A percentile compares a stretch with the other conserved stretches of the same genome.
phyloP scores from a whole-genome alignment of 2,888 invertebrate genomes.

The Limnephilus auricula region DNA sequence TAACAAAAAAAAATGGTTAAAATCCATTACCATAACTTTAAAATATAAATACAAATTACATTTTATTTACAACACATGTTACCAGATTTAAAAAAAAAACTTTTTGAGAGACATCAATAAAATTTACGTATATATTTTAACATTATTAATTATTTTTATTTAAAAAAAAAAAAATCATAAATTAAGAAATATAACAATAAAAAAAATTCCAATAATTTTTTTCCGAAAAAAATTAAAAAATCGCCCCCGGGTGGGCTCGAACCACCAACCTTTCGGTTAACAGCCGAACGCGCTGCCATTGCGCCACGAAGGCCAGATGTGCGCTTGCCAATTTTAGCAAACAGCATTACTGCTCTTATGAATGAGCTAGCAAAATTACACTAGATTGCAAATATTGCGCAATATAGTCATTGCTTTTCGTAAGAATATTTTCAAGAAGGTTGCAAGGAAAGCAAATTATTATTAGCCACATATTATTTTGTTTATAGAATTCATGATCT shows the following conservation, averaged over 20 bases:
- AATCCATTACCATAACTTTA: no score
- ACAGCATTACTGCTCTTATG: background rate
- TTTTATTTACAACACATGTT: no score
- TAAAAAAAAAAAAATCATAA: background rate
- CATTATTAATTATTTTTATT: background rate
- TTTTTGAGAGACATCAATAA: no score
- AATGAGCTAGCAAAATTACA: background rate
- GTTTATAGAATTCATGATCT: background rate
- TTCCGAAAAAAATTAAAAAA: background rate
- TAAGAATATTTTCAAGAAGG: background rate
- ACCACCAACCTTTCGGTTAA: conserved; percentile 99
- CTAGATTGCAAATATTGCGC: background rate
- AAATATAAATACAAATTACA: no score
- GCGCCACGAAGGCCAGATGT: conserved; percentile 90
- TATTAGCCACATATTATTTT: background rate
- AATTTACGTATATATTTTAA: no score
- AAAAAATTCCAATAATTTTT: no score
- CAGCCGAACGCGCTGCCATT: conserved; percentile 99
- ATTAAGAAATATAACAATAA: background rate
- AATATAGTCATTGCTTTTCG: background rate
- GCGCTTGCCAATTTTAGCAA: background rate
- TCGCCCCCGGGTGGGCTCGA: conserved; percentile 83
- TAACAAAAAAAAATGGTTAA: background rate
- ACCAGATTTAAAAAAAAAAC: no score
- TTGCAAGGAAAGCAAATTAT: background rate